These are phyloP conservation scores for Aurelia aurita DNA, from an alignment of 30 jellyfish, hydroid and myxozoan species.

Conservation along the genomic window DNA sequence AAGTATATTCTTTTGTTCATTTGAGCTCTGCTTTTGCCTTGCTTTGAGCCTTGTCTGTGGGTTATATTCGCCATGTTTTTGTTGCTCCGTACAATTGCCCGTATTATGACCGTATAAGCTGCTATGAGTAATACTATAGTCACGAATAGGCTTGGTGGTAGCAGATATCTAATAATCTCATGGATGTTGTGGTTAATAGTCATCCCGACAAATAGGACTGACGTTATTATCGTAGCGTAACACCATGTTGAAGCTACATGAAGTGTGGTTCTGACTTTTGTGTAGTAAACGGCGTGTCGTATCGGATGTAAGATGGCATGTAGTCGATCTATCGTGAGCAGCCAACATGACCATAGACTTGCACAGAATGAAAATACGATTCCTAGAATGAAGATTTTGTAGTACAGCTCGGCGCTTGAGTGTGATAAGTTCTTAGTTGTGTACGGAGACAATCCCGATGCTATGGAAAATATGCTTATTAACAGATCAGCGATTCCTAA, in stretches of 20 bases:
- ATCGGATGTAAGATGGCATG: constrained; percentile 28
- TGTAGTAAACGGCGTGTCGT: constrained; percentile 31
- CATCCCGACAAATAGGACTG: neutral
- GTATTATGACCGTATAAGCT: constrained; percentile 34
- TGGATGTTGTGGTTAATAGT: no score
- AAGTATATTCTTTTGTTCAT: constrained; percentile 29
- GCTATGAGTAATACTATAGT: constrained; percentile 2
- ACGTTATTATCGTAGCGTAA: neutral
- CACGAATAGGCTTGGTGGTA: constrained; percentile 15
- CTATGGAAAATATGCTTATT: neutral
- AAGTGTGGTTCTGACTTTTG: neutral
- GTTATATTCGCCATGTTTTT: constrained; percentile 15
- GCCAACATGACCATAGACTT: constrained; percentile 49
- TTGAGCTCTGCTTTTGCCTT: neutral
- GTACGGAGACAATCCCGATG: neutral
- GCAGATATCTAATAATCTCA: constrained; percentile 10
- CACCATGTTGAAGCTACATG: constrained; percentile 26
- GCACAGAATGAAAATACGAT: constrained; percentile 17
- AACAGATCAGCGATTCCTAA: constrained; percentile 18
- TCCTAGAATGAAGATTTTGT: neutral
- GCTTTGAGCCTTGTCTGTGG: neutral
- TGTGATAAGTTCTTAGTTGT: neutral
- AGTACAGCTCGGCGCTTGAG: neutral
- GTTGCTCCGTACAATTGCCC: constrained; percentile 21
- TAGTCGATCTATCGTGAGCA: constrained; percentile 24